Base-by-base conservation (phyloP, 2,888 invertebrate genomes). In the Ctena decussata region DNA sequence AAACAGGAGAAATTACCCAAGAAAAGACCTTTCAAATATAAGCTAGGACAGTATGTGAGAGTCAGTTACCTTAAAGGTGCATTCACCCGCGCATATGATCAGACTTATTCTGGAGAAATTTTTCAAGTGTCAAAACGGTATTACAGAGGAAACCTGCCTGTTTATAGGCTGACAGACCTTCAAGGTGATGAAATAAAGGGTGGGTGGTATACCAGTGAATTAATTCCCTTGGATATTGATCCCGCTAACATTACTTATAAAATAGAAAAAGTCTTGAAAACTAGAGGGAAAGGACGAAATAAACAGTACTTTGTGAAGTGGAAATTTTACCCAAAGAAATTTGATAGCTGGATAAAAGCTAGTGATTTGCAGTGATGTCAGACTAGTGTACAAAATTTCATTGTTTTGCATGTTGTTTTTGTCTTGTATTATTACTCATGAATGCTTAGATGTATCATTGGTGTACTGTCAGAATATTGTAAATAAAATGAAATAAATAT, bases 61-160 rank as follows among this genome's bases (percentile, higher is more conserved):
- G 53, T 82, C 32, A 71, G 60, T 12, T 41, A 86, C 37, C 18
- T 86, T 18, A 82, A 65, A 39, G 80, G 75, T 18, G 32, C 73
- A 32, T 86, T 86, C 30, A 78, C 69, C 1, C 46, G 81, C 8
- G 80, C 80, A 74, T 86, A 86, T 39, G 82, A 86, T 46, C 39
- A 83, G 49, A 82, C 73, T 30, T 88, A 78, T 79, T 76, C 80
- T 6, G 82, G 76, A 18, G 80, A 80, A 69, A 53, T 80, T 27
- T 80, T 80, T 46, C 46, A 46, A 35, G 37, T 74, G 6, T 41
- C 32, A 6, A 41, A 69, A 24, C 24, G 60, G 24, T 60, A 69
- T 21, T 32, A 41, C 24, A 77, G 79, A 37, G 75, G 75, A 35
- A 73, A 24, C 18, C 12, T 82, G 32, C 82, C 78, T 0, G 35